These are phyloP conservation scores for Ecliptopera silaceata DNA, from an alignment of 2,888 invertebrate species.

Conservation along the genomic window DNA sequence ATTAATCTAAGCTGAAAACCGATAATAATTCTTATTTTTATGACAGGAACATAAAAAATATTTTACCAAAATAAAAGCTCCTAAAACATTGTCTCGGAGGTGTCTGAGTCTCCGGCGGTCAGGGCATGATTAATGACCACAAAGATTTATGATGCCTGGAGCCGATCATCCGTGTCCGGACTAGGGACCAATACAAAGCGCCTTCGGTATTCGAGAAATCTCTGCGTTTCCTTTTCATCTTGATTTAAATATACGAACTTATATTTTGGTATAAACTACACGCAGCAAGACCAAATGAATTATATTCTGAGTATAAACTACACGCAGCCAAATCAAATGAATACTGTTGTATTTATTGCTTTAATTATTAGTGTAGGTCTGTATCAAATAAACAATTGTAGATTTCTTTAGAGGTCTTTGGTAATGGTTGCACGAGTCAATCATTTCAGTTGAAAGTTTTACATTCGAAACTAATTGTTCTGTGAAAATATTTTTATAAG, in stretches of 20 bases:
- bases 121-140: constrained; percentile 57
- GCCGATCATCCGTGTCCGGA: constrained; percentile 50
- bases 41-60: constrained; percentile 16
- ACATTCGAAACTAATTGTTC: too few species aligned
- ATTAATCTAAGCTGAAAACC: not conserved
- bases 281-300: too few species aligned
- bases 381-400: too few species aligned
- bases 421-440: too few species aligned
- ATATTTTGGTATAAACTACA: too few species aligned
- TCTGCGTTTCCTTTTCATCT: constrained; percentile 5
- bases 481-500: too few species aligned
- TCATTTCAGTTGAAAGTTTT: too few species aligned
- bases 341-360: too few species aligned
- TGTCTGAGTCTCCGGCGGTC: constrained; percentile 43
- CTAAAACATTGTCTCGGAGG: constrained; percentile 43
- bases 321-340: too few species aligned
- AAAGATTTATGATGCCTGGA: constrained; percentile 58
- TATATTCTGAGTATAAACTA: too few species aligned
- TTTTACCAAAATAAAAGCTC: constrained; percentile 17
- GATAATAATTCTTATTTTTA: not conserved
- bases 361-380: too few species aligned
- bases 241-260: not conserved
- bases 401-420: too few species aligned
- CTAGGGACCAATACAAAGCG: constrained; percentile 42
- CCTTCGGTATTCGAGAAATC: constrained; percentile 32